phyloP scores from a whole-genome alignment of 30 jellyfish, hydroid and myxozoan species.

The Cassiopea andromeda region DNA sequence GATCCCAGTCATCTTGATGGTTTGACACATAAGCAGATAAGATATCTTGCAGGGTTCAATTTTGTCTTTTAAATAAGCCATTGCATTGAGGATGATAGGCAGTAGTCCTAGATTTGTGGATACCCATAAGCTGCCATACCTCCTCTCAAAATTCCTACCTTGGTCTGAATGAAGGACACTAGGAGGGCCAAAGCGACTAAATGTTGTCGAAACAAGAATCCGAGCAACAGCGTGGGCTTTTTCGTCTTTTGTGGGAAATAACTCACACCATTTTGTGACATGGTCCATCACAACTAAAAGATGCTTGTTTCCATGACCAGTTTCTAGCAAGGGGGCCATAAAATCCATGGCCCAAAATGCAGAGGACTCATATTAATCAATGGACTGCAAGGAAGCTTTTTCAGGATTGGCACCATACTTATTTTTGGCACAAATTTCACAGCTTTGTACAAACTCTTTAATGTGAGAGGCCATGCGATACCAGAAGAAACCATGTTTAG shows the following conservation, averaged over 20 bases:
- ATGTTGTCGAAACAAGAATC: not conserved
- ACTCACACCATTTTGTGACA: conserved; percentile 6
- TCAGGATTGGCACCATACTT: not conserved
- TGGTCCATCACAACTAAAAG: conserved; percentile 43
- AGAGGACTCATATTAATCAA: conserved; percentile 15
- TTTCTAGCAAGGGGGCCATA: conserved; percentile 55
- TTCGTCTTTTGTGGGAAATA: conserved; percentile 43
- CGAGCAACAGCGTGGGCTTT: conserved; percentile 44
- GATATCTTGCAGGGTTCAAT: conserved; percentile 46
- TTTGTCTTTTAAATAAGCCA: not conserved
- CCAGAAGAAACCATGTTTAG: conserved; percentile 7
- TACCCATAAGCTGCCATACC: conserved; percentile 42
- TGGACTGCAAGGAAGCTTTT: conserved; percentile 35
- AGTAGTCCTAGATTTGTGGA: conserved; percentile 9
- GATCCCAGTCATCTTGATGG: conserved; percentile 43
- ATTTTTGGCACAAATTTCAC: conserved; percentile 18
- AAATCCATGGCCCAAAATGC: conserved; percentile 52
- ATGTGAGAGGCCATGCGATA: conserved; percentile 1
- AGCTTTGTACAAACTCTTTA: conserved; percentile 4
- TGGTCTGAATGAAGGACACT: conserved; percentile 60
- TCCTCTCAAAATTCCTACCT: conserved; percentile 68
- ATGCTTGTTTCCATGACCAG: conserved; percentile 58
- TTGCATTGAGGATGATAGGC: too few species aligned
- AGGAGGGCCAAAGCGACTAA: conserved; percentile 69
- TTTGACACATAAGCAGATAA: conserved; percentile 32